Percentiles rank a stretch among this genome's conserved stretches.
These are phyloP conservation scores for Cacatua alba DNA, from an alignment of 2,113 vertebrate species.

Conservation along the genomic window DNA sequence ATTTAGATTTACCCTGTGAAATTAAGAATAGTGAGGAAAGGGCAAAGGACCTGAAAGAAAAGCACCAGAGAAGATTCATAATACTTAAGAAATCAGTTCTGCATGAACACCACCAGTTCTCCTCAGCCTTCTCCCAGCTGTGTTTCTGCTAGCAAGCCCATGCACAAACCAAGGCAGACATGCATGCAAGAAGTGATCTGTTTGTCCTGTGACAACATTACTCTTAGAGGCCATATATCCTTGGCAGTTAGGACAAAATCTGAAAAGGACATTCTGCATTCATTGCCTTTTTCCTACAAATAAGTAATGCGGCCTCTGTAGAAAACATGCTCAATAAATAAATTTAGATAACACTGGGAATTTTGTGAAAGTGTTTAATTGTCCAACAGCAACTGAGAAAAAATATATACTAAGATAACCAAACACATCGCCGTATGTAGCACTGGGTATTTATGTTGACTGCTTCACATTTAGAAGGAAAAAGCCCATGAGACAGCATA, in stretches of 20 bases:
- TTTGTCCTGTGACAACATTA: not conserved
- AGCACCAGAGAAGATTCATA: not conserved
- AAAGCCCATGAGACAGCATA: not conserved
- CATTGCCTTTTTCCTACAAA: not conserved
- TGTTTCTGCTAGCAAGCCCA: not conserved
- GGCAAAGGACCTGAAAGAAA: not conserved
- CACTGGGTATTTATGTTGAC: not conserved
- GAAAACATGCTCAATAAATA: not conserved
- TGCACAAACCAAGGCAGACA: not conserved
- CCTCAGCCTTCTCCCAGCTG: not conserved
- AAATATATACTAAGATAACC: not conserved
- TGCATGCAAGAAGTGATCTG: not conserved
- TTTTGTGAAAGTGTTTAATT: not conserved
- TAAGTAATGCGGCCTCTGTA: not conserved
- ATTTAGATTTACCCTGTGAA: not conserved
- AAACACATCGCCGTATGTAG: not conserved
- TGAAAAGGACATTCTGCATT: not conserved
- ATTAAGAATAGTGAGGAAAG: not conserved
- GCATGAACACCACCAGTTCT: not conserved
- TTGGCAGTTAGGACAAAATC: not conserved
- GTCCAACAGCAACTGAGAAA: not conserved
- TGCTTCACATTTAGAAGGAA: not conserved
- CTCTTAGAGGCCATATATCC: not conserved
- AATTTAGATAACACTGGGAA: not conserved
- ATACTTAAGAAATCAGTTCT: not conserved